Base-by-base conservation (phyloP, 1,140 invertebrate genomes). In the Popillia japonica region DNA sequence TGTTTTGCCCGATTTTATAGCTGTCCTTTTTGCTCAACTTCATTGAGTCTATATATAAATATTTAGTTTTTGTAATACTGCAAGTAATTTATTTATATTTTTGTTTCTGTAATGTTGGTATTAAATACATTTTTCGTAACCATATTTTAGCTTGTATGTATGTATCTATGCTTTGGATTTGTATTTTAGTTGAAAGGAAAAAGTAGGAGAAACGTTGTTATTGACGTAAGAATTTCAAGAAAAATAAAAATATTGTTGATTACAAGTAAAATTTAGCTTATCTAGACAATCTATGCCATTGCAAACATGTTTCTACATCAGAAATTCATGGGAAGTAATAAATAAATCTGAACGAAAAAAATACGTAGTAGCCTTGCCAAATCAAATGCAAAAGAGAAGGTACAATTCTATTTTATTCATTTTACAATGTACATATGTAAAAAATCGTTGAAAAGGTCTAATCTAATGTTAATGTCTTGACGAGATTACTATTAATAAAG, bases 1-100 rank as follows among this genome's bases (percentile, higher is more conserved):
- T 68, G 22, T 68, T 68, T 68, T 68, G 61, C 61, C 27, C 22
- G 61, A 34, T 68, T 68, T 68, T 68, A 68, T 68, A 68, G 14
- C 61, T 68, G 61, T 34, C 22, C 20, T 68, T 68, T 68, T 68
- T 68, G 22, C 22, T 68, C 22, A 34, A 17, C 11, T 55, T 20
- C 10, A 68, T 68, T 22, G 27, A 22, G 9, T 27, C 4, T 27
- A 4, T 14, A 14, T 27, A 68, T 27, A 68, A 68, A 68, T 34
- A 23, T 23, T 68, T 68, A 68, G 6, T 68, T 27, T 68, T 4
- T 68, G 8, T 68, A 68, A 7, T 27, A 68, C 61, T 68, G 17
- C 6, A 55, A n/a, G 14, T 17, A 55, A 55, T 55, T 17, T 55
- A 34, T 34, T 14, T n/a, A 55, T 55, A n/a, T 55, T 55, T 55